Evolutionary conservation across 35 echinoderm and acorn worm species (phyloP).

Genomic region (Anneissia japonica): DNA sequence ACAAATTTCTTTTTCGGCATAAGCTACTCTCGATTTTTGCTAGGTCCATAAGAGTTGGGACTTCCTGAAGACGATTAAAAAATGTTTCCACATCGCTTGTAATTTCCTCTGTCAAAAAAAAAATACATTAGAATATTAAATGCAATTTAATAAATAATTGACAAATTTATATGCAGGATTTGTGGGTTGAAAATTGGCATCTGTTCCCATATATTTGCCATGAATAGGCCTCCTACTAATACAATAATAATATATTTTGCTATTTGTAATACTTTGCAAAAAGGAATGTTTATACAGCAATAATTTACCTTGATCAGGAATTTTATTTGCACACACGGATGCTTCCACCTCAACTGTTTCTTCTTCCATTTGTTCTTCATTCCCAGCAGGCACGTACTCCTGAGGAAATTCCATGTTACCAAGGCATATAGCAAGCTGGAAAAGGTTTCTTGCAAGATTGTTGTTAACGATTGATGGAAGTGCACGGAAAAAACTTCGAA

Average conservation of each 20-base stretch:
- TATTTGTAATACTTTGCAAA: too few relatives aligned
- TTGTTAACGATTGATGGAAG: neutral
- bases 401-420: constrained; percentile 30
- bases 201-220: too few relatives aligned
- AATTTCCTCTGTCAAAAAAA: constrained; percentile 10
- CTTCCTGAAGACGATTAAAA: constrained; percentile 9
- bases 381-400: neutral
- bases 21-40: constrained; percentile 36
- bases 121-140: too few relatives aligned
- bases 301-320: constrained; percentile 26
- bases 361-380: neutral
- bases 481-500: neutral
- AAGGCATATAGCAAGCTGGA: constrained; percentile 40
- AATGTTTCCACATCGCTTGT: constrained; percentile 10
- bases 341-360: neutral
- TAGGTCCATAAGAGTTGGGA: constrained; percentile 28
- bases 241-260: too few relatives aligned
- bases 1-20: neutral
- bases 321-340: neutral
- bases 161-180: too few relatives aligned
- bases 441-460: constrained; percentile 11
- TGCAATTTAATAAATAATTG: too few relatives aligned
- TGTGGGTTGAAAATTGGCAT: too few relatives aligned
- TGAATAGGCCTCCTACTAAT: too few relatives aligned
- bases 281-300: too few relatives aligned